These are phyloP conservation scores for Mastacembelus armatus DNA, from an alignment of 2,797 vertebrate genomes.

Conservation along the genomic window DNA sequence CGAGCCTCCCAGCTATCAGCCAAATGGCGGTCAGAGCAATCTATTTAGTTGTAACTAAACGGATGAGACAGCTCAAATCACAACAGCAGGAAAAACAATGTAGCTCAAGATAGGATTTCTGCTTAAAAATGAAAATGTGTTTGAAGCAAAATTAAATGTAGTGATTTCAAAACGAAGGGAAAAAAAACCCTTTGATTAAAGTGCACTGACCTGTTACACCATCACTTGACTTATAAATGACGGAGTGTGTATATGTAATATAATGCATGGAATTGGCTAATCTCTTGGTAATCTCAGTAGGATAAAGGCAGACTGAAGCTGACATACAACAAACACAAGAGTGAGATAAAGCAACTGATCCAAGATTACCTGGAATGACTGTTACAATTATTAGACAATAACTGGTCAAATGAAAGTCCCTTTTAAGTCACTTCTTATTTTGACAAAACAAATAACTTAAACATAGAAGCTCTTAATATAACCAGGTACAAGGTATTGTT, in stretches of 20 bases:
- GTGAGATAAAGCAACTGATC: conserved; percentile 3
- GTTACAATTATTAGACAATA: conserved; percentile 18
- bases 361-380: conserved; percentile 11
- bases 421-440: conserved; percentile 52
- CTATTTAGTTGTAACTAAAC: conserved; percentile 27
- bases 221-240: conserved; percentile 6
- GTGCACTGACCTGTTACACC: neutral
- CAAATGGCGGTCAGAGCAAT: conserved; percentile 30
- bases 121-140: conserved; percentile 19
- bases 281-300: neutral
- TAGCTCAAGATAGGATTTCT: conserved; percentile 3
- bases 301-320: conserved; percentile 3
- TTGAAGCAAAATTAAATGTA: conserved; percentile 1
- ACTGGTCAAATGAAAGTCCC: conserved; percentile 16
- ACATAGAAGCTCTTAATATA: conserved; percentile 62
- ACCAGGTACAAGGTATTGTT: conserved; percentile 77
- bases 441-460: conserved; percentile 66
- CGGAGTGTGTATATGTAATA: neutral
- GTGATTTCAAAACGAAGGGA: conserved; percentile 1
- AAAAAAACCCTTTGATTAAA: conserved; percentile 14
- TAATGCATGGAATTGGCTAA: conserved; percentile 17
- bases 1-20: conserved; percentile 23
- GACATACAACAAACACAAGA: conserved; percentile 7
- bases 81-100: conserved; percentile 23
- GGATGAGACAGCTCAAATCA: conserved; percentile 30